phyloP scores from a whole-genome alignment of 2,888 invertebrate species.

The Drosophila austrosaltans region DNA sequence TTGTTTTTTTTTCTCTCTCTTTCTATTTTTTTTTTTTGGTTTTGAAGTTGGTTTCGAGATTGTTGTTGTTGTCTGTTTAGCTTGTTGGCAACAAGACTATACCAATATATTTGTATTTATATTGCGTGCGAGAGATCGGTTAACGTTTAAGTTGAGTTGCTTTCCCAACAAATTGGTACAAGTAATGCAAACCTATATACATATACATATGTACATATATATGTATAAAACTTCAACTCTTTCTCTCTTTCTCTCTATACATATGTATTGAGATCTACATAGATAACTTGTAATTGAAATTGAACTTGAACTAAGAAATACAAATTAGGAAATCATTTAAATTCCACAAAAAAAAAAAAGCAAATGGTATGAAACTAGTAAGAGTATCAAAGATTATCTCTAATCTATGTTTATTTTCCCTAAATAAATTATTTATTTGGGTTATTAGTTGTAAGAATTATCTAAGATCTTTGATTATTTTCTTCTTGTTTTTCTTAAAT shows the following conservation, averaged over 20 bases:
- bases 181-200: constrained; percentile 4
- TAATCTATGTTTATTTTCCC: no score
- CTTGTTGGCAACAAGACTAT: constrained; percentile 19
- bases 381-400: background rate
- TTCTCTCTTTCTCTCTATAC: background rate
- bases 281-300: constrained; percentile 8
- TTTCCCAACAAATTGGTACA: constrained; percentile 11
- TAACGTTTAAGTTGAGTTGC: constrained; percentile 9
- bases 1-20: constrained; percentile 9
- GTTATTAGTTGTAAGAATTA: no score
- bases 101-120: constrained; percentile 14
- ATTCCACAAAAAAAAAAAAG: background rate
- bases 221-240: background rate
- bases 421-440: no score
- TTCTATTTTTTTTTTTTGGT: background rate
- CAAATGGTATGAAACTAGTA: background rate
- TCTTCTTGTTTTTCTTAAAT: no score
- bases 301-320: constrained; percentile 9
- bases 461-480: no score
- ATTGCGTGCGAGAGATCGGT: constrained; percentile 60
- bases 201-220: background rate
- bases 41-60: background rate
- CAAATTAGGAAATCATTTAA: constrained; percentile 4
- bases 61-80: constrained; percentile 52
- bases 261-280: background rate